Conservation (phyloP, 2,797 vertebrate genomes). For the Rhabdomys pumilio region DNA sequence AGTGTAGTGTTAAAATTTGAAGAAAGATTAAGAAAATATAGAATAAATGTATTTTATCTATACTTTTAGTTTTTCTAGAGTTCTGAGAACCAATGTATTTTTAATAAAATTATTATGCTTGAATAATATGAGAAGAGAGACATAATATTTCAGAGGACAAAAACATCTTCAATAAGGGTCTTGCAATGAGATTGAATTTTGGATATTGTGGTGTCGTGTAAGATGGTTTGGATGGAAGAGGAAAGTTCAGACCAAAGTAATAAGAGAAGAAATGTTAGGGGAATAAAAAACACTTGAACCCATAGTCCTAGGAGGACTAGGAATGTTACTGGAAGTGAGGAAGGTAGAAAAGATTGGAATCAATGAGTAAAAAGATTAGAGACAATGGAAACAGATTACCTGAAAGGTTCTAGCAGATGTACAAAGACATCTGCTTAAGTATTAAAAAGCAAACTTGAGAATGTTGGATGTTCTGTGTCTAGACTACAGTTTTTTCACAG, state of each 20-base stretch:
- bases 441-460: conserved; percentile 17
- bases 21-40: neutral
- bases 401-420: neutral
- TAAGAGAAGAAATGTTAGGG: neutral
- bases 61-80: neutral
- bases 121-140: neutral
- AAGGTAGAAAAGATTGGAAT: neutral
- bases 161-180: neutral
- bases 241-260: neutral
- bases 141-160: neutral
- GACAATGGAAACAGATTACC: neutral
- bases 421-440: neutral
- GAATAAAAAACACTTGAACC: neutral
- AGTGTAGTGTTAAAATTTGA: conserved; percentile 8
- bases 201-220: neutral
- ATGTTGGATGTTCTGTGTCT: neutral
- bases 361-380: neutral
- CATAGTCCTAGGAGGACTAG: neutral
- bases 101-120: neutral
- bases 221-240: neutral
- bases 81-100: neutral
- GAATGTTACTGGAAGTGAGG: neutral
- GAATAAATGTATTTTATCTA: neutral
- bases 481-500: neutral
- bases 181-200: neutral